A percentile compares a stretch with the other conserved stretches of the same genome.
phyloP scores from a whole-genome alignment of 1,140 invertebrate species.

The Caenorhabditis remanei region DNA sequence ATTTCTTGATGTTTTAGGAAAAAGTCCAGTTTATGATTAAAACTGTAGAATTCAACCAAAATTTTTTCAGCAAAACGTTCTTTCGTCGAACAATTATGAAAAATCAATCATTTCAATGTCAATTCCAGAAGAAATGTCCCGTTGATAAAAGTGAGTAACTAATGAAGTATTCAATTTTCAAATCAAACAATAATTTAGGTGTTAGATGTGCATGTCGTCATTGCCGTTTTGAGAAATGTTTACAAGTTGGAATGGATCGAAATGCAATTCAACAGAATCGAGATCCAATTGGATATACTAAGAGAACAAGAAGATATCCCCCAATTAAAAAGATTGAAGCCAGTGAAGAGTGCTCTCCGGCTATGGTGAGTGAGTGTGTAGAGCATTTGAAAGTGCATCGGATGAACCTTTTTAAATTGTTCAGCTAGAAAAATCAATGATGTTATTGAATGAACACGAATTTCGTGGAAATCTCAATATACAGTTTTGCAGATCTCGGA shows the following conservation, averaged over 20 bases:
- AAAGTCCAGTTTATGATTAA: no score
- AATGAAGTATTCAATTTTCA: not conserved
- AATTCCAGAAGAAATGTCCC: slow-evolving; percentile 73
- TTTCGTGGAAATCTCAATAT: not conserved
- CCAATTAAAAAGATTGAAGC: slow-evolving; percentile 58
- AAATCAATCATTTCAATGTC: slow-evolving; percentile 73
- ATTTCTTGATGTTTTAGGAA: no score
- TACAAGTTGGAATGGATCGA: slow-evolving; percentile 75
- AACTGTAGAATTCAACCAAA: no score
- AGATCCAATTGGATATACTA: slow-evolving; percentile 76
- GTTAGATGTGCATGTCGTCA: slow-evolving; percentile 76
- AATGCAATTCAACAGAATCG: slow-evolving; percentile 76
- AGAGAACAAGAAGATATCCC: slow-evolving; percentile 70
- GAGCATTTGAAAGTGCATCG: not conserved
- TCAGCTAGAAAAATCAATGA: no score
- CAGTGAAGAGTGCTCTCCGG: slow-evolving; percentile 60
- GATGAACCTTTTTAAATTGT: no score
- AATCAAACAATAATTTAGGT: slow-evolving; percentile 1
- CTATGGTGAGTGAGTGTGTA: slow-evolving; percentile 6
- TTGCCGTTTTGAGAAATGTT: slow-evolving; percentile 75
- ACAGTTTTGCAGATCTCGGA: not conserved
- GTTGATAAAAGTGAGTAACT: slow-evolving; percentile 69
- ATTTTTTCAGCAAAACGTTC: slow-evolving; percentile 73
- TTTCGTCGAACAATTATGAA: slow-evolving; percentile 77
- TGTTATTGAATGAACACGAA: no score